phyloP scores from a whole-genome alignment of 2,113 vertebrate species.

The Sminthopsis crassicaudata region DNA sequence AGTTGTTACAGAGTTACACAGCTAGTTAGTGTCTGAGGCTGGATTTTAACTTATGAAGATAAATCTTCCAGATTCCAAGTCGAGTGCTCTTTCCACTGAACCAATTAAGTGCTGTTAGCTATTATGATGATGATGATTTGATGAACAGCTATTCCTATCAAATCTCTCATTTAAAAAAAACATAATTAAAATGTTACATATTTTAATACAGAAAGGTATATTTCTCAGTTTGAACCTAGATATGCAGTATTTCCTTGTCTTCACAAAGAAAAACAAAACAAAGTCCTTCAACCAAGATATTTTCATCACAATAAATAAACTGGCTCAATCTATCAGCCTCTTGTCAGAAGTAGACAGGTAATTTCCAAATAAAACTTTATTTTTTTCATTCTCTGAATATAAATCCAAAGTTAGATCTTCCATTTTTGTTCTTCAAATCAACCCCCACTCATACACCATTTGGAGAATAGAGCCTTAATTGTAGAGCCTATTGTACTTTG shows the following conservation, averaged over 20 bases:
- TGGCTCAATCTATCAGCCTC: constrained; percentile 70
- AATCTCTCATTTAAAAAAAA: constrained; percentile 75
- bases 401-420: constrained; percentile 49
- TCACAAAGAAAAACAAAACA: constrained; percentile 47
- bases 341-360: constrained; percentile 67
- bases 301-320: constrained; percentile 73
- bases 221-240: constrained; percentile 66
- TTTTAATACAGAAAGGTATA: constrained; percentile 71
- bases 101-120: neutral
- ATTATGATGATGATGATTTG: constrained; percentile 17
- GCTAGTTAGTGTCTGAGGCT: neutral
- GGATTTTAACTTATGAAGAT: neutral
- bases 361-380: constrained; percentile 68
- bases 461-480: constrained; percentile 32
- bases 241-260: constrained; percentile 61
- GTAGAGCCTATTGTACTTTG: constrained; percentile 26
- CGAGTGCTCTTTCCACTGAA: no score
- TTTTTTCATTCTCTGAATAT: constrained; percentile 70
- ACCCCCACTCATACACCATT: constrained; percentile 41
- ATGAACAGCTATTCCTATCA: constrained; percentile 67
- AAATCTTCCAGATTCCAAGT: neutral
- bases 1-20: neutral
- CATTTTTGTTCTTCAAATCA: constrained; percentile 47
- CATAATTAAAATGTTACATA: constrained; percentile 75
- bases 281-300: constrained; percentile 64